phyloP scores from a whole-genome alignment of 2,797 vertebrate species.

The Poecilia wingei region DNA sequence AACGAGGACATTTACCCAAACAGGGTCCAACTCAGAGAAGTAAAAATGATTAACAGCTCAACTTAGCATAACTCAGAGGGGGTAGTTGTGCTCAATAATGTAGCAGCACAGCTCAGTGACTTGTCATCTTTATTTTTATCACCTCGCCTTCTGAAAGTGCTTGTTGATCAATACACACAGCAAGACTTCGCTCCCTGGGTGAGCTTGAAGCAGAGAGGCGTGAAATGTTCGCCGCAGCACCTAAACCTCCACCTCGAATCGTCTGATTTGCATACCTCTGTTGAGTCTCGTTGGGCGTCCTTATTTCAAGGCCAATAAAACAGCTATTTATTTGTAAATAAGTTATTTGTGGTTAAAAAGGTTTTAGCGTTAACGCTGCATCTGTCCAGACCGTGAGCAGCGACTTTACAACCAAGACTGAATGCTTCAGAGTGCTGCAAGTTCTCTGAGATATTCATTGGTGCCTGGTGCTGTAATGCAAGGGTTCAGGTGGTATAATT shows the following conservation, averaged over 20 bases:
- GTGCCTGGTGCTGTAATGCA: neutral
- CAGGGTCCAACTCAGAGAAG: slow-evolving; percentile 6
- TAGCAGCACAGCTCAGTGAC: slow-evolving; percentile 49
- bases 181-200: slow-evolving; percentile 33
- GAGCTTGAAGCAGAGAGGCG: slow-evolving; percentile 52
- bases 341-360: neutral
- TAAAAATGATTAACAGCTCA: slow-evolving; percentile 25
- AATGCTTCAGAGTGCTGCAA: neutral
- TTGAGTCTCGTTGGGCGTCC: neutral
- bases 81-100: slow-evolving; percentile 9
- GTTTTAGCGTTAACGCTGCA: neutral
- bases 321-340: neutral
- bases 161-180: slow-evolving; percentile 70
- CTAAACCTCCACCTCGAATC: slow-evolving; percentile 16
- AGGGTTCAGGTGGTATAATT: neutral
- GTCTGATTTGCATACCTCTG: slow-evolving; percentile 9
- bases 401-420: neutral
- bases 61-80: slow-evolving; percentile 13
- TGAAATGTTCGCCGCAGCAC: slow-evolving; percentile 54
- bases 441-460: neutral
- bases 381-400: neutral
- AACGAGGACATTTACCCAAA: slow-evolving; percentile 28
- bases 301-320: neutral
- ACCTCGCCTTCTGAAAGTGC: slow-evolving; percentile 46
- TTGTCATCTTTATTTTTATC: slow-evolving; percentile 69